Base-by-base conservation (phyloP, 2,888 invertebrate species). In the Meganola albula region DNA sequence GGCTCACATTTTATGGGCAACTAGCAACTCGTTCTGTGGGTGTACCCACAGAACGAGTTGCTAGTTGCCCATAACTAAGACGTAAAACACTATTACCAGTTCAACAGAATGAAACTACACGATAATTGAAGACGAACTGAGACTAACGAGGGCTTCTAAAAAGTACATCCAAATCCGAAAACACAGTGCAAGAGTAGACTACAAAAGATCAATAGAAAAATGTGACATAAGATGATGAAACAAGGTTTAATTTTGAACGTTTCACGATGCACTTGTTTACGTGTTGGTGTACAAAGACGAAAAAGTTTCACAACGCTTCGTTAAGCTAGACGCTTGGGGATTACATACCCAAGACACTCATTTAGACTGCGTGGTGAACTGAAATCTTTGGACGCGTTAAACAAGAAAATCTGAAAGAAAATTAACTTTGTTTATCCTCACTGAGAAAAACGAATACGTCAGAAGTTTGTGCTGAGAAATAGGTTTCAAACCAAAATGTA, bases 301-400 rank as follows among this genome's bases (percentile, higher is more conserved):
- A 76, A 77, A 77, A 77, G 64, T 75, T 70, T 58, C 57, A 61
- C 63, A 58, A 61, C 67, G 74, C 70, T 75, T 76, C 73, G 75
- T 76, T 76, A 72, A 73, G 71, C 68, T 70, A 71, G 64, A 70
- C 63, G 63, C 70, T 56, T 51, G 63, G 71, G n/a, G 71, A 74
- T 76, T 74, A 74, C 70, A 66, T 56, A 60, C 53, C 51, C 54
- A 58, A 58, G 58, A 68, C 68, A 65, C 58, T 63, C 60, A 62
- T 61, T 63, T 63, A 58, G 59, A 56, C 62, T 54, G 63, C 58
- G 58, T 58, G 59, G 53, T 53, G 51, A 55, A 58, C 52, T 44
- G 41, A 54, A 52, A 43, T 41, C 46, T 44, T 52, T 40, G 48
- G 29, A 36, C 33, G 35, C 27, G 43, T 48, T 43, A 33, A 43